Conservation (phyloP, 2,797 vertebrate species). For the Pseudocheirus occidentalis region DNA sequence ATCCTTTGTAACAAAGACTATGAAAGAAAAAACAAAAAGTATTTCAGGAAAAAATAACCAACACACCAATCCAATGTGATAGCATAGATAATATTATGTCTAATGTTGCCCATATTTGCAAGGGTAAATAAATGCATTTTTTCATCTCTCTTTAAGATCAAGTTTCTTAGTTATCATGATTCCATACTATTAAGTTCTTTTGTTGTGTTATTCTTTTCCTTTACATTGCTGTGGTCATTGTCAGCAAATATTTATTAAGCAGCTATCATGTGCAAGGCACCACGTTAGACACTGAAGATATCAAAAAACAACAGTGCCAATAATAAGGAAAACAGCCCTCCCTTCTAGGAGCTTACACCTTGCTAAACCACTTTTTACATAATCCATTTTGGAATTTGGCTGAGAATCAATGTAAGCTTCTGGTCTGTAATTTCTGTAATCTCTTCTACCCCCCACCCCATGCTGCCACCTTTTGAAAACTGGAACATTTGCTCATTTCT, state of each 20-base stretch:
- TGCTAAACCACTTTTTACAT: slow-evolving; percentile 15
- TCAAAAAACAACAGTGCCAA: background rate
- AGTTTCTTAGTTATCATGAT: background rate
- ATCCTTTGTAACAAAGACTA: background rate
- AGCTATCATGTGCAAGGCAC: background rate
- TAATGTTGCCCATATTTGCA: background rate
- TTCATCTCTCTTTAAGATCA: background rate
- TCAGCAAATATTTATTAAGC: background rate
- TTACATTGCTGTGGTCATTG: background rate
- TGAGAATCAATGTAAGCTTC: background rate
- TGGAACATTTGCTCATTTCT: background rate
- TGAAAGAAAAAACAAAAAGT: background rate
- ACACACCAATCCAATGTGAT: background rate
- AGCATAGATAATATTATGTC: background rate
- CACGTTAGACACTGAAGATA: background rate
- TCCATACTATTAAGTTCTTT: background rate
- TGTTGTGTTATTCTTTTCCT: background rate
- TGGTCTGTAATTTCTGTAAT: background rate
- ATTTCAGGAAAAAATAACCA: background rate
- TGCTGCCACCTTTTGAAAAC: background rate
- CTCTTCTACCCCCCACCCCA: background rate
- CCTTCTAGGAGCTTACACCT: background rate
- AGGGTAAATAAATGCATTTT: background rate
- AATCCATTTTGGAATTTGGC: slow-evolving; percentile 31
- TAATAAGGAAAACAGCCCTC: background rate